phyloP scores from a whole-genome alignment of 1,140 invertebrate genomes.

The Pemphigus obesinymphae region DNA sequence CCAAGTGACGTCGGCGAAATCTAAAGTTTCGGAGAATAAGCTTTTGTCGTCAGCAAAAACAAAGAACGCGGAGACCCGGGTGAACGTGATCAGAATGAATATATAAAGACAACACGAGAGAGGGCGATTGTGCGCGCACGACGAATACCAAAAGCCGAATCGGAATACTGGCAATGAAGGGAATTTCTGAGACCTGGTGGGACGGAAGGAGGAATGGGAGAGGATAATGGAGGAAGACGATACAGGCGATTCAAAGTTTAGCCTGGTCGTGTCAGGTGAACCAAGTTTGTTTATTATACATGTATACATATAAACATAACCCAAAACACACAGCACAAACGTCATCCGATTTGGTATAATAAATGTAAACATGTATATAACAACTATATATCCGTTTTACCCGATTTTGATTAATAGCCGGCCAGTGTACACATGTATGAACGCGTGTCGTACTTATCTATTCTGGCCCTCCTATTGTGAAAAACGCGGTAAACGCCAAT shows the following conservation, averaged over 20 bases:
- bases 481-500: too few relatives aligned
- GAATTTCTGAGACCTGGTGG: background rate
- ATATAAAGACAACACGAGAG: background rate
- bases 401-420: background rate
- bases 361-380: too few relatives aligned
- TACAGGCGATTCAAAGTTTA: background rate
- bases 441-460: too few relatives aligned
- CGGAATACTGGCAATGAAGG: background rate
- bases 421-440: background rate
- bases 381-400: background rate
- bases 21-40: constrained; percentile 1
- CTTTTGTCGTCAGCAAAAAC: constrained; percentile 42
- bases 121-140: constrained; percentile 1
- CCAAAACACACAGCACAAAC: background rate
- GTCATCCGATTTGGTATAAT: background rate
- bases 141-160: constrained; percentile 31
- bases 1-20: constrained; percentile 13
- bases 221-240: too few relatives aligned
- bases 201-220: background rate
- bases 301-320: background rate
- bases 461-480: too few relatives aligned
- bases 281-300: background rate
- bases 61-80: background rate
- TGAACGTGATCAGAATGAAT: constrained; percentile 28
- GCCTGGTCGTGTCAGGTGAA: background rate